These are phyloP conservation scores for Malurus melanocephalus DNA, from an alignment of 2,113 vertebrate species.

Conservation along the genomic window DNA sequence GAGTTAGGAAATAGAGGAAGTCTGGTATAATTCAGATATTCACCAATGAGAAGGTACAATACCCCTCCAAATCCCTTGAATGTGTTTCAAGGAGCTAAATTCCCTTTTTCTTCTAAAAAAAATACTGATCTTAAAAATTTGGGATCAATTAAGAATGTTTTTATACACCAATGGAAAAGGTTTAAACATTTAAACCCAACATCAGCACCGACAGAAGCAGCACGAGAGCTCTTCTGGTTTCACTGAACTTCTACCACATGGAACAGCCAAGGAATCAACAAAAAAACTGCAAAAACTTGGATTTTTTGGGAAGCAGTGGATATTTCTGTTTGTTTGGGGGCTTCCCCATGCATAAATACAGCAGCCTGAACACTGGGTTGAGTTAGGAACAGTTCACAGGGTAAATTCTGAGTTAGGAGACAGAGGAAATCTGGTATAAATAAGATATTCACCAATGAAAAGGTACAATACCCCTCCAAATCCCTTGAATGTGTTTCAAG, in stretches of 20 bases:
- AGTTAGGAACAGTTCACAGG: neutral
- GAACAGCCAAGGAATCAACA: no score
- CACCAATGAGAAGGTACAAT: neutral
- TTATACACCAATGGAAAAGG: no score
- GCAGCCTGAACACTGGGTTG: no score
- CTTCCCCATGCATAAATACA: neutral
- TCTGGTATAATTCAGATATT: neutral
- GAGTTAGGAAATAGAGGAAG: neutral
- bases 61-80: neutral
- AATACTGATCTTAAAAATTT: no score
- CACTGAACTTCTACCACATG: no score
- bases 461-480: neutral
- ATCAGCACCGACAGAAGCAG: no score
- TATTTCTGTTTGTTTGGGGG: neutral
- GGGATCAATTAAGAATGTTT: no score
- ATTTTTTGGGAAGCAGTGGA: neutral
- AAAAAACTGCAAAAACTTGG: neutral
- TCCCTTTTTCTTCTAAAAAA: no score
- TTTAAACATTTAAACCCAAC: no score
- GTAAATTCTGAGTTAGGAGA: accelerated
- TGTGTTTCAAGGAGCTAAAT: neutral
- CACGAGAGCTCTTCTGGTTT: no score
- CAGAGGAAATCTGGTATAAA: neutral
- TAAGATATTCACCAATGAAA: neutral
- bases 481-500: neutral